Percentiles rank a stretch among this genome's conserved stretches.
phyloP scores from a whole-genome alignment of 2,888 invertebrate species.

The Apotomis turbidana region DNA sequence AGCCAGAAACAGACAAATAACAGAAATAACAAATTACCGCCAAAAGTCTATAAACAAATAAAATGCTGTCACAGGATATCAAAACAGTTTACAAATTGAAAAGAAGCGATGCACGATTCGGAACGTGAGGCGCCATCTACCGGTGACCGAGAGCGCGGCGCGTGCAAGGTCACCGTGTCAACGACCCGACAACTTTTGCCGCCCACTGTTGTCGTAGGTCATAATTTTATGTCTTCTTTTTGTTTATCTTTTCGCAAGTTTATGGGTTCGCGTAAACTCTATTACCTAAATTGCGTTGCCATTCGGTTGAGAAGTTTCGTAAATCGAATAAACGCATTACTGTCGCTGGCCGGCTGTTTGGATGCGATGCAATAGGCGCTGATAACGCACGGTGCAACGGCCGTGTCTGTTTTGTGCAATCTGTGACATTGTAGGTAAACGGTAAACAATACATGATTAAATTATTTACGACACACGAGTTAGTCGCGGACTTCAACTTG shows the following conservation, averaged over 20 bases:
- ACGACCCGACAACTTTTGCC: slow-evolving; percentile 83
- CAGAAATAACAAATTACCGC: too few species aligned
- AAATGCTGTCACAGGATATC: slow-evolving; percentile 30
- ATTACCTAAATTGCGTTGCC: slow-evolving; percentile 55
- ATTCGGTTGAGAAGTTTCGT: slow-evolving; percentile 27
- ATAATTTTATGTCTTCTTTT: slow-evolving; percentile 84
- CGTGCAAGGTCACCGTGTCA: slow-evolving; percentile 80
- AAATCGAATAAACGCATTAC: slow-evolving; percentile 19
- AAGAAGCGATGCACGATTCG: slow-evolving; percentile 25
- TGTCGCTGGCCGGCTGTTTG: slow-evolving; percentile 18
- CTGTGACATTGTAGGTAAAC: slow-evolving; percentile 34
- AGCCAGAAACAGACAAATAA: too few species aligned
- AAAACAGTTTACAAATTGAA: slow-evolving; percentile 32
- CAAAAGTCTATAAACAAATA: slow-evolving; percentile 23
- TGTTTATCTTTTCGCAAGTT: slow-evolving; percentile 83
- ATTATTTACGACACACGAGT: slow-evolving; percentile 20
- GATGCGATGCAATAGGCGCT: slow-evolving; percentile 32
- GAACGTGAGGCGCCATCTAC: slow-evolving; percentile 68
- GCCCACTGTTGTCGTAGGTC: slow-evolving; percentile 83
- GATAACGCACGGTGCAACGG: slow-evolving; percentile 43
- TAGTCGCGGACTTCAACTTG: slow-evolving; percentile 1
- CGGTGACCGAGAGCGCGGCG: slow-evolving; percentile 58
- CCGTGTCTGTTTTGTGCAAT: slow-evolving; percentile 46
- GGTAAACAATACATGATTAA: slow-evolving; percentile 24
- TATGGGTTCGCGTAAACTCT: slow-evolving; percentile 75